Evolutionary conservation across 2,888 invertebrate genomes (phyloP).

Genomic region (Schrankia costaestrigalis): DNA sequence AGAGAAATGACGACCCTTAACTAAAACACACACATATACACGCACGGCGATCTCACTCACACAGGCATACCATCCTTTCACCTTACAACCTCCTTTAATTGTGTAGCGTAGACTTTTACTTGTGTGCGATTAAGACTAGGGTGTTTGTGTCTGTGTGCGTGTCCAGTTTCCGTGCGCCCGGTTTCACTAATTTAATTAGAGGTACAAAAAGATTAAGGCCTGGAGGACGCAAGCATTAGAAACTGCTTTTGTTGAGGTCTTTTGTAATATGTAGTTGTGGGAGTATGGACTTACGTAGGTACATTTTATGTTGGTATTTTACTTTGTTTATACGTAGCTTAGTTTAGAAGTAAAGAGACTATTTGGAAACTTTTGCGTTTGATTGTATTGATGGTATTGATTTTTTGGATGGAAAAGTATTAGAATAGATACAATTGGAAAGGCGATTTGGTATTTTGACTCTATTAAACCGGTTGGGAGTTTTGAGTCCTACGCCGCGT

Average conservation of each 20-base stretch:
- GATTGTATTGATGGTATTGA: conserved; percentile 22
- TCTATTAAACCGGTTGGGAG: no score
- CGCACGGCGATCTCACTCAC: conserved; percentile 60
- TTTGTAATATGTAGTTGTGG: conserved; percentile 35
- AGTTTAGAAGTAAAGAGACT: not conserved
- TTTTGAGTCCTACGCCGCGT: no score
- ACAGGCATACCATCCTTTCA: conserved; percentile 42
- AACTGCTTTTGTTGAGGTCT: conserved; percentile 67
- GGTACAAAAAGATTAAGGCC: conserved; percentile 79
- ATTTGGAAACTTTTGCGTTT: conserved; percentile 14
- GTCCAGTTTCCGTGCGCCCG: conserved; percentile 78
- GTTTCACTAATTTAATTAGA: conserved; percentile 81
- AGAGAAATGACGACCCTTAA: conserved; percentile 82
- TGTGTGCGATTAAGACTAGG: conserved; percentile 35
- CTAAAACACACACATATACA: conserved; percentile 78
- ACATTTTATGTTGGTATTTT: conserved; percentile 1
- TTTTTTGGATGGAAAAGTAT: no score
- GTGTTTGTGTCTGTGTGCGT: conserved; percentile 50
- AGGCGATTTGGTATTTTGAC: no score
- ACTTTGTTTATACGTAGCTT: conserved; percentile 6
- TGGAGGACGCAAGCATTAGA: conserved; percentile 72
- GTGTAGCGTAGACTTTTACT: conserved; percentile 39
- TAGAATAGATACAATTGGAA: no score
- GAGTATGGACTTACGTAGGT: not conserved
- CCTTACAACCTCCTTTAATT: conserved; percentile 31